Conservation (phyloP, 2,797 vertebrate species). For the Spinibarbus caldwelli region DNA sequence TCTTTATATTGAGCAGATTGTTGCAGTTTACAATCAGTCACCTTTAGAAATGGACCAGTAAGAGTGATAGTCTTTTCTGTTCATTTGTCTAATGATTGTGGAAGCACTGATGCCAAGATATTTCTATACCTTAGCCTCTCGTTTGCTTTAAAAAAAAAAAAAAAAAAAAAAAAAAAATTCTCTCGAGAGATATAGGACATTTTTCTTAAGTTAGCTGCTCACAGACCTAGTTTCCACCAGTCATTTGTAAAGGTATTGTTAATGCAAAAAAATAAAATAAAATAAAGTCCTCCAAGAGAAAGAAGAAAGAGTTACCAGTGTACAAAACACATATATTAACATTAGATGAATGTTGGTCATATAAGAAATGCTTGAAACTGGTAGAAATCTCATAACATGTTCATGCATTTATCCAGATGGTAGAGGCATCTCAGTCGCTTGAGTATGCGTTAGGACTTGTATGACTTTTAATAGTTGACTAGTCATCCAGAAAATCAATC, state of each 20-base stretch:
- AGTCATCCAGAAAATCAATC: not conserved
- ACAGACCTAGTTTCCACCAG: conserved; percentile 22
- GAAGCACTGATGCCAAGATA: not conserved
- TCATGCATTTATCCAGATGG: not conserved
- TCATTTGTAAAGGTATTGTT: conserved; percentile 18
- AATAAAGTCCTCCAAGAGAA: not conserved
- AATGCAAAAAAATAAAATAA: conserved; percentile 5
- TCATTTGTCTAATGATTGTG: not conserved
- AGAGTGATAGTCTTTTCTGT: not conserved
- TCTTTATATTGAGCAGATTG: not conserved
- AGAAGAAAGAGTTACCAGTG: not conserved
- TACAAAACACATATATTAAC: not conserved
- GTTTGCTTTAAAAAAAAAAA: not conserved
- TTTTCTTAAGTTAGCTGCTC: conserved; percentile 24
- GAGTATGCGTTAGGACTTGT: not conserved
- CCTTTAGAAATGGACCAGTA: not conserved
- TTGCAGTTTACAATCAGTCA: too few species aligned
- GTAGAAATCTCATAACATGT: not conserved
- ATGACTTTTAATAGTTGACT: not conserved
- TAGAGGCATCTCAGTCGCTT: not conserved
- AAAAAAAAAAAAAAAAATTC: not conserved
- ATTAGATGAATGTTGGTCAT: not conserved
- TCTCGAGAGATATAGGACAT: not conserved
- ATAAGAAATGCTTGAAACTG: not conserved
- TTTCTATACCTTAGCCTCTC: not conserved